Base-by-base conservation (phyloP, 2,797 vertebrate species). In the Chelon auratus region DNA sequence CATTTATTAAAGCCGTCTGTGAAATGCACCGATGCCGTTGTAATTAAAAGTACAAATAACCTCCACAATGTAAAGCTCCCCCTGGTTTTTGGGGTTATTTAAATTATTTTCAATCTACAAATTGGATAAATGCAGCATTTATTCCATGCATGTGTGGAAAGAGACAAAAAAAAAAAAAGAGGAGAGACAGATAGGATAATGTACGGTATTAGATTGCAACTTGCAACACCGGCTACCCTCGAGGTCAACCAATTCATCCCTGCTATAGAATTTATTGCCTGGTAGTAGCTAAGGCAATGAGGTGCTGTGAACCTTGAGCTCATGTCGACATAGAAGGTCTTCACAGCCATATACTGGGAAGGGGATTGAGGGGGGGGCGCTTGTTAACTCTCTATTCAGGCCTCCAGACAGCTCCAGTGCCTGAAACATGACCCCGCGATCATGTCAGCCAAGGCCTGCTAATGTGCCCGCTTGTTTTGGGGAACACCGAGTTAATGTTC, bases 231-330 rank as follows among this genome's bases (percentile, higher is more conserved):
- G 78, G 68, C 84, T 81, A 79, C 89, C 86, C 91, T 78, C 84
- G 87, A 92, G 91, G 90, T 93, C 91, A 89, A 89, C 74, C 89
- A 83, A 90, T 93, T 91, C 89, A 92, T 89, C 83, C 79, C 79
- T 63, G 72, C 80, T 65, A 64, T 74, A 84, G 78, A 82, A 92
- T 91, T 91, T 92, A 92, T 92, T 70, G 89, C 87, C 72, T 80
- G 76, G 75, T 87, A 56, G 87, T 77, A 82, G 89, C 83, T 42
- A 52, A 86, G 84, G 86, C 90, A 89, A 90, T 90, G 90, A 90
- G 89, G 87, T 87, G 86, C 85, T 87, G 83, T 90, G 92, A 92
- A 92, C 90, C 89, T 90, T 92, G 91, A 88, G 89, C 88, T 84
- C 75, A 74, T 84, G 86, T 92, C 88, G 79, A 77, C 89, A 88